phyloP scores from a whole-genome alignment of 2,113 vertebrate genomes.

The Theristicus caerulescens region DNA sequence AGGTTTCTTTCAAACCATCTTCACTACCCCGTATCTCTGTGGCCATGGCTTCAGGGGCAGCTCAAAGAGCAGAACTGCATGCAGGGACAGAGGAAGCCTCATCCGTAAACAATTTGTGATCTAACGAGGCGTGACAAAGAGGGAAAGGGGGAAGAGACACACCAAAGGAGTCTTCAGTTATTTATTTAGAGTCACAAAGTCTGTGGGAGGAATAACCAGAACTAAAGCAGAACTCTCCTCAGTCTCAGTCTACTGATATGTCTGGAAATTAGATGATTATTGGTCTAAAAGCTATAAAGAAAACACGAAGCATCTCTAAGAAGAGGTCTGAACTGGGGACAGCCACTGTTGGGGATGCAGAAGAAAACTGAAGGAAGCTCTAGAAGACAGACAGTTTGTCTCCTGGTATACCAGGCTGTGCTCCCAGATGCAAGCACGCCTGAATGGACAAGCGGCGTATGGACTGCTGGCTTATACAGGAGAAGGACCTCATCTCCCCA shows the following conservation, averaged over 20 bases:
- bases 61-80: neutral
- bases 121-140: neutral
- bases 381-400: neutral
- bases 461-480: neutral
- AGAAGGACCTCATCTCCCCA: neutral
- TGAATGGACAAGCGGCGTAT: neutral
- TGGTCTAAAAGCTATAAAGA: neutral
- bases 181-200: neutral
- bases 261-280: neutral
- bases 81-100: neutral
- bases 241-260: too few species aligned
- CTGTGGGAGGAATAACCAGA: neutral
- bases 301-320: neutral
- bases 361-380: neutral
- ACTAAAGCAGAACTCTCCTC: neutral
- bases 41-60: neutral
- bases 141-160: neutral
- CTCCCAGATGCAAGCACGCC: neutral
- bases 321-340: neutral
- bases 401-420: neutral
- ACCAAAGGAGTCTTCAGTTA: neutral
- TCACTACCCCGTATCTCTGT: fast-evolving
- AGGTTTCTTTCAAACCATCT: neutral
- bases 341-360: neutral
- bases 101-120: neutral